Evolutionary conservation across 2,888 invertebrate species (phyloP).

Genomic region (Andrena trimmerana): DNA sequence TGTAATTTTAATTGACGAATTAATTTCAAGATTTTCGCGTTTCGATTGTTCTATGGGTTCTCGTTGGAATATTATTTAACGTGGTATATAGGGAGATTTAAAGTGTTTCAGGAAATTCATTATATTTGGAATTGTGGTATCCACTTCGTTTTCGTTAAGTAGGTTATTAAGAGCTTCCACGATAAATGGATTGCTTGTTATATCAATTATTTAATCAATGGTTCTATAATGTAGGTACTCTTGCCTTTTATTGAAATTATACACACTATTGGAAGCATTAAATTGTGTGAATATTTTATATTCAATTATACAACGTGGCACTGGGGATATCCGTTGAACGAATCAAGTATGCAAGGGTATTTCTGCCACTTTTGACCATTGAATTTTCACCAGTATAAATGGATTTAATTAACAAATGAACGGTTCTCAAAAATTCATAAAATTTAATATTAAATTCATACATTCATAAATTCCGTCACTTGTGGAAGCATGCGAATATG

Average conservation of each 20-base stretch:
- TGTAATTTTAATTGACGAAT: too few relatives aligned
- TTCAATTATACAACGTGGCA: neutral
- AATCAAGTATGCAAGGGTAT: neutral
- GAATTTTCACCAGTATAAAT: neutral
- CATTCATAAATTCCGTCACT: neutral
- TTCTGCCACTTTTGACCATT: neutral
- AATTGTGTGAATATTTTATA: neutral
- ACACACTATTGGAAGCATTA: neutral
- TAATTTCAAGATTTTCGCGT: too few relatives aligned
- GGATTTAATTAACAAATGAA: neutral
- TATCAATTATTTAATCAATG: neutral
- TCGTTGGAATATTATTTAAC: too few relatives aligned
- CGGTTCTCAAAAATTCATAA: neutral
- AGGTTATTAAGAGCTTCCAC: neutral
- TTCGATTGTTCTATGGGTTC: too few relatives aligned
- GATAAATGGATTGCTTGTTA: neutral
- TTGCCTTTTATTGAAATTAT: neutral
- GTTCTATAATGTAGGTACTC: neutral
- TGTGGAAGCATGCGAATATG: neutral
- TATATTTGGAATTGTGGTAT: too few relatives aligned
- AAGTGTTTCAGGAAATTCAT: too few relatives aligned
- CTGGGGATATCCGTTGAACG: neutral
- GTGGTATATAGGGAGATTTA: too few relatives aligned
- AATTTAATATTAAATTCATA: too few relatives aligned
- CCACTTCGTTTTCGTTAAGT: neutral